Evolutionary conservation across 2,888 invertebrate species (phyloP).

Genomic region (Plebejus argus): DNA sequence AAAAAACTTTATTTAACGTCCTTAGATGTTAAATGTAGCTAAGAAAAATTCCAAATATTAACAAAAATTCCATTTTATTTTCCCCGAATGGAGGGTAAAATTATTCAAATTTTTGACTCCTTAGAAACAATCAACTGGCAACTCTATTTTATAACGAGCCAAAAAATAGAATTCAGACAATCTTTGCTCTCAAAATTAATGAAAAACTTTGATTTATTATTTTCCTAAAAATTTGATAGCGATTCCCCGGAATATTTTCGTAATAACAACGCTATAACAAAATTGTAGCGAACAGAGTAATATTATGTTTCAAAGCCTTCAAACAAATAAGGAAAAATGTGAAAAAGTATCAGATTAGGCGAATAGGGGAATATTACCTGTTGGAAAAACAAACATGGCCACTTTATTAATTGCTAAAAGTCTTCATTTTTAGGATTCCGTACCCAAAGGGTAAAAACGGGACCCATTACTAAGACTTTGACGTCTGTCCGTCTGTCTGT

Average conservation of each 20-base stretch:
- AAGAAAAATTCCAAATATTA: no score
- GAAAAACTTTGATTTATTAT: not conserved
- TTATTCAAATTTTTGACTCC: not conserved
- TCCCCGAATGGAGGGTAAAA: not conserved
- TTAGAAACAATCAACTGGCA: not conserved
- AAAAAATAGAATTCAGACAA: not conserved
- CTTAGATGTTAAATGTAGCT: no score
- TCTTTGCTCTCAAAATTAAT: not conserved
- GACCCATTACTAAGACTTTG: no score
- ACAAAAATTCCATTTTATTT: not conserved
- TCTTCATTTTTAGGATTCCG: no score
- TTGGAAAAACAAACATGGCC: not conserved
- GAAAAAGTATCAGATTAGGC: not conserved
- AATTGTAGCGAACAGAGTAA: not conserved
- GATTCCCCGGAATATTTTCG: not conserved
- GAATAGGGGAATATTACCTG: not conserved
- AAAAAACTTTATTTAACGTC: no score
- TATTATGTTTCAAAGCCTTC: not conserved
- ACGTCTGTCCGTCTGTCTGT: no score
- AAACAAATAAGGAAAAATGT: slow-evolving; percentile 5
- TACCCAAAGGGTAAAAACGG: no score
- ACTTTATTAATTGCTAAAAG: not conserved
- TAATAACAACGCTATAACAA: not conserved
- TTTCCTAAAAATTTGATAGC: not conserved
- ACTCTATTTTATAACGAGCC: not conserved